phyloP scores from a whole-genome alignment of 1,140 invertebrate species.

The Triops longicaudatus region DNA sequence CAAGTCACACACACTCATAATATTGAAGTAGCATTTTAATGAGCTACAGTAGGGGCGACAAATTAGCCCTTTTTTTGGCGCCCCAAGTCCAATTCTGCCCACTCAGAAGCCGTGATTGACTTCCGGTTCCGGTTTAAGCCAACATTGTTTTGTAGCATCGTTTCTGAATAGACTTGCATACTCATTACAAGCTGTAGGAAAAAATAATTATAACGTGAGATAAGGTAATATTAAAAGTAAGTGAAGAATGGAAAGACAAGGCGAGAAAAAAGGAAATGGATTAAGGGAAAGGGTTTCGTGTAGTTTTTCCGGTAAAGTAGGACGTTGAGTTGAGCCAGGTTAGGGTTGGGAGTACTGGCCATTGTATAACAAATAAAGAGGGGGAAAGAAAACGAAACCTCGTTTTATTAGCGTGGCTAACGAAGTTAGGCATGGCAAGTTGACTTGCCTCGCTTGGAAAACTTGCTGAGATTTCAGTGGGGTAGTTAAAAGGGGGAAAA shows the following conservation, averaged over 20 bases:
- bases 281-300: not conserved
- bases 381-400: not conserved
- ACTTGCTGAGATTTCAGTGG: conserved; percentile 4
- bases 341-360: too few relatives aligned
- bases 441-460: not conserved
- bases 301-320: not conserved
- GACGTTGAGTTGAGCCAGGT: too few relatives aligned
- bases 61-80: not conserved
- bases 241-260: too few relatives aligned
- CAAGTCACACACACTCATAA: not conserved
- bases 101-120: conserved; percentile 6
- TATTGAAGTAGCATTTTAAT: not conserved
- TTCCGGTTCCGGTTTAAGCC: not conserved
- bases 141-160: not conserved
- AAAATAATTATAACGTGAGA: too few relatives aligned
- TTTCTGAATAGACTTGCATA: not conserved
- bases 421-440: conserved; percentile 1
- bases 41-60: not conserved
- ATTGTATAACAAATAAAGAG: not conserved
- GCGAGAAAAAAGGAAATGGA: too few relatives aligned
- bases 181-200: too few relatives aligned
- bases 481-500: not conserved
- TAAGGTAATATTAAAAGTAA: too few relatives aligned
- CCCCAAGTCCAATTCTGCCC: not conserved
- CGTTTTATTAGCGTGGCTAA: not conserved